Percentiles rank a stretch among this genome's conserved stretches.
Conservation (phyloP, 2,113 vertebrate genomes). For the Dendrocopos noguchii region DNA sequence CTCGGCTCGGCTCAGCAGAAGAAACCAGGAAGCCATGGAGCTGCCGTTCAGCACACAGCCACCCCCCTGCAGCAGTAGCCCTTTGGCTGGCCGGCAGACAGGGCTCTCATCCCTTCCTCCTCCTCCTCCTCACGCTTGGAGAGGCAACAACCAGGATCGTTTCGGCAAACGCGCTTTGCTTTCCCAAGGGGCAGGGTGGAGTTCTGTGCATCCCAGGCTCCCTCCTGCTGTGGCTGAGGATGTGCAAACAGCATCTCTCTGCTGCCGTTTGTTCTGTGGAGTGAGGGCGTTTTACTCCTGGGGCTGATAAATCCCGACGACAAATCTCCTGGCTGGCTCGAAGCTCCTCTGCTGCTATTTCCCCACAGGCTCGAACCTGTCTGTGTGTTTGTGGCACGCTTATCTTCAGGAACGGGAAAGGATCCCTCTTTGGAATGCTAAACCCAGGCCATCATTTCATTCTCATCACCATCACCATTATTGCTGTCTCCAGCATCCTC, state of each 20-base stretch:
- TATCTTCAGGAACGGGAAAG: background rate
- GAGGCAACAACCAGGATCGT: accelerated
- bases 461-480: background rate
- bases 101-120: background rate
- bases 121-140: background rate
- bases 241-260: background rate
- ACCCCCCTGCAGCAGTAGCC: background rate
- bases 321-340: background rate
- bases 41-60: background rate
- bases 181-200: background rate
- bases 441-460: background rate
- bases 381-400: background rate
- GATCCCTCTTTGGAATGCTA: background rate
- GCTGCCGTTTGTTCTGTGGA: background rate
- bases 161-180: background rate
- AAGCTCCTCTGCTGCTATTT: background rate
- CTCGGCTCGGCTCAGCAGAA: background rate
- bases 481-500: background rate
- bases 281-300: background rate
- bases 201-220: background rate
- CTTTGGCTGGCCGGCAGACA: background rate
- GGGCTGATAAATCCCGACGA: background rate
- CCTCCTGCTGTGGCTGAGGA: no score
- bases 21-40: background rate
- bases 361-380: background rate